Evolutionary conservation across 2,113 vertebrate species (phyloP).

Genomic region (Grammomys surdaster): DNA sequence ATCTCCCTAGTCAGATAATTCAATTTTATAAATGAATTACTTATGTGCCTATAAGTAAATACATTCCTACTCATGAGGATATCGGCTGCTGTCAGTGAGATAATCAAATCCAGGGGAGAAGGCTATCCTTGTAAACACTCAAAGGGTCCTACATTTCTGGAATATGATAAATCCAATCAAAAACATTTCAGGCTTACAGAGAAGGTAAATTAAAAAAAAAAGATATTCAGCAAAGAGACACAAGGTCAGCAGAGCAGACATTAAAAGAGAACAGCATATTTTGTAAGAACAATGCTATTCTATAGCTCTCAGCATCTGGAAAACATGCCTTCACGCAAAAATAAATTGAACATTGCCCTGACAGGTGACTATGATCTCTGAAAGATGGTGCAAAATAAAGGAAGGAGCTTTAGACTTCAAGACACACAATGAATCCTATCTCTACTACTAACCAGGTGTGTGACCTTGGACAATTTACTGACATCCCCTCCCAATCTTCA

Average conservation of each 20-base stretch:
- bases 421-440: constrained; percentile 20
- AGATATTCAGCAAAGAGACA: background rate
- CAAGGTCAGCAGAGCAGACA: constrained; percentile 40
- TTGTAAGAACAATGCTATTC: constrained; percentile 29
- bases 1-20: constrained; percentile 89
- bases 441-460: constrained; percentile 32
- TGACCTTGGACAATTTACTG: constrained; percentile 53
- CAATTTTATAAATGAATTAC: constrained; percentile 90
- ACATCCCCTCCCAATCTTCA: background rate
- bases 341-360: background rate
- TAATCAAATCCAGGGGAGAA: constrained; percentile 84
- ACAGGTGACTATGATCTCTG: constrained; percentile 35
- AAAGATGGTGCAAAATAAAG: constrained; percentile 48
- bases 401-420: background rate
- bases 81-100: constrained; percentile 85
- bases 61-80: constrained; percentile 85
- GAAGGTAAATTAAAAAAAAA: constrained; percentile 15
- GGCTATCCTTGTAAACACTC: constrained; percentile 52
- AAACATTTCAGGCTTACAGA: constrained; percentile 42
- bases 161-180: constrained; percentile 59
- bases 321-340: constrained; percentile 45
- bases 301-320: constrained; percentile 14
- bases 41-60: constrained; percentile 88
- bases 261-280: constrained; percentile 42
- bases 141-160: background rate